These are phyloP conservation scores for Mesopsocus fuscifrons DNA, from an alignment of 2,888 invertebrate species.

Conservation along the genomic window DNA sequence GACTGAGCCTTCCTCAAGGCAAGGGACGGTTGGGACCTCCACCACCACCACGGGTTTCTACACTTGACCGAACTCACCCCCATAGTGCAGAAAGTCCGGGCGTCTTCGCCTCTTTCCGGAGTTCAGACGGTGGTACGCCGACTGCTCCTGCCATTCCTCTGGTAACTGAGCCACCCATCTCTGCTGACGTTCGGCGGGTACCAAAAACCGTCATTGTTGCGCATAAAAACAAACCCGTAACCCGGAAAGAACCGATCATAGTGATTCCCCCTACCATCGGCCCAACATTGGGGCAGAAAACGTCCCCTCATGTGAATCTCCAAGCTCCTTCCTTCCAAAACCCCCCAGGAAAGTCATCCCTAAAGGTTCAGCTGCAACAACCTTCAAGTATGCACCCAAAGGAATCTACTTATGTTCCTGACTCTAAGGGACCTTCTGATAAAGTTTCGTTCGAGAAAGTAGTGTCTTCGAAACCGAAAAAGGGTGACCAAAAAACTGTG, in stretches of 20 bases:
- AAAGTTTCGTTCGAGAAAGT: neutral
- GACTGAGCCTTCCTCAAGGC: slow-evolving; percentile 16
- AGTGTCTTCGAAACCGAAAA: neutral
- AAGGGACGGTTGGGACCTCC: slow-evolving; percentile 32
- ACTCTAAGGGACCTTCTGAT: slow-evolving; percentile 7
- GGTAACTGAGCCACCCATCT: neutral
- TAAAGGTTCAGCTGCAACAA: neutral
- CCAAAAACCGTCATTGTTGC: slow-evolving; percentile 7
- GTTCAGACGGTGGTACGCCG: neutral
- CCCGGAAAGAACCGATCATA: slow-evolving; percentile 1
- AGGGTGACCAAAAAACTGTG: neutral
- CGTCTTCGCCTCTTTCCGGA: neutral
- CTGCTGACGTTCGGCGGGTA: neutral
- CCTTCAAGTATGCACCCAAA: too few relatives aligned
- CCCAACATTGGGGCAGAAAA: neutral
- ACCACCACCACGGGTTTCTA: slow-evolving; percentile 53
- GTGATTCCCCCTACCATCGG: neutral
- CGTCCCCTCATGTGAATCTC: slow-evolving; percentile 1
- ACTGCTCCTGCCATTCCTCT: neutral
- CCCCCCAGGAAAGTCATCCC: neutral
- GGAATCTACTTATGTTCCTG: neutral
- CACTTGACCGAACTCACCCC: slow-evolving; percentile 5
- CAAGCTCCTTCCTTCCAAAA: neutral
- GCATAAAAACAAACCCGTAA: neutral
- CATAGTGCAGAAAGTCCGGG: neutral